Evolutionary conservation across 2,113 vertebrate genomes (phyloP).

Genomic region (Arizona elegans): DNA sequence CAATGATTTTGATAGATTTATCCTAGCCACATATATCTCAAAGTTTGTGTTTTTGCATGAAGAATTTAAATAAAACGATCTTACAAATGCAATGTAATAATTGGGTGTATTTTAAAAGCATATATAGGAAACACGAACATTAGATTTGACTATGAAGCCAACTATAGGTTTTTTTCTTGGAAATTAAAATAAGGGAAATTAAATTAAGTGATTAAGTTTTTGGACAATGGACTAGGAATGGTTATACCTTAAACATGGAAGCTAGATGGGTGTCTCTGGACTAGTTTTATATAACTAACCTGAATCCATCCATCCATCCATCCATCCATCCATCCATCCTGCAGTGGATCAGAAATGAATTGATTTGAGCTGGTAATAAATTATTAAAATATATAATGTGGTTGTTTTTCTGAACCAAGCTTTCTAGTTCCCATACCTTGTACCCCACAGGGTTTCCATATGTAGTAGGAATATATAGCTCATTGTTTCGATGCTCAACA

Average conservation of each 20-base stretch:
- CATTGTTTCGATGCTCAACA: constrained; percentile 80
- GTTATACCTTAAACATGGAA: neutral
- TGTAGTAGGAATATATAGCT: constrained; percentile 86
- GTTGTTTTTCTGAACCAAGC: neutral
- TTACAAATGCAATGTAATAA: neutral
- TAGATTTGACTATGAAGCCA: neutral
- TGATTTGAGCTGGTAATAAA: neutral
- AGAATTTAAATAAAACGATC: neutral
- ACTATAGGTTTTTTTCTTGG: neutral
- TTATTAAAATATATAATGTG: neutral
- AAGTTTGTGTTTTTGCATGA: neutral
- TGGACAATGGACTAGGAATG: neutral
- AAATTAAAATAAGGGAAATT: neutral
- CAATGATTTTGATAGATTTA: neutral
- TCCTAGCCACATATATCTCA: neutral
- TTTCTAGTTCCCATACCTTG: constrained; percentile 64
- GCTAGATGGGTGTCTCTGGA: neutral
- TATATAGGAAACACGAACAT: neutral
- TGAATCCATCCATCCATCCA: neutral
- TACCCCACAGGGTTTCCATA: constrained; percentile 84
- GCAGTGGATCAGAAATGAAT: neutral
- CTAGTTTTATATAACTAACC: neutral
- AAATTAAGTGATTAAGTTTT: neutral
- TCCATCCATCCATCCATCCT: neutral
- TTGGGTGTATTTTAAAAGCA: neutral